These are phyloP conservation scores for Mormyrus iriodes DNA, from an alignment of 2,113 vertebrate species.

Conservation along the genomic window DNA sequence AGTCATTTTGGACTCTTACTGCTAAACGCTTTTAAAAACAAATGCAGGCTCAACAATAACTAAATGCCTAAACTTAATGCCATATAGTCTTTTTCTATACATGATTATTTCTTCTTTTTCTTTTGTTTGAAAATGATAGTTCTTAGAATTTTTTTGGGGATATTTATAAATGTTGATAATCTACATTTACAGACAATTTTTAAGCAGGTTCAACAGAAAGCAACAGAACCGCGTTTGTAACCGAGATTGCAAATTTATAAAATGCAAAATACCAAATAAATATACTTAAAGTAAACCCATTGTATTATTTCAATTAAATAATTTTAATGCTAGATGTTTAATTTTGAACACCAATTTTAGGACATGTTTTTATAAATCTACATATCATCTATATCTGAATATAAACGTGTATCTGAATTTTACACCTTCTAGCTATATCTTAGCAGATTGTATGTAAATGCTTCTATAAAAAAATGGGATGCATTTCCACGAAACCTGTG, in stretches of 20 bases:
- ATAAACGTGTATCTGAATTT: background rate
- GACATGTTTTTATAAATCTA: background rate
- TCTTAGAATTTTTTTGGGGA: background rate
- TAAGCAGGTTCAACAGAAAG: background rate
- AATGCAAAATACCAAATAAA: background rate
- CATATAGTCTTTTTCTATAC: background rate
- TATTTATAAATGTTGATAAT: background rate
- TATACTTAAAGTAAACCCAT: background rate
- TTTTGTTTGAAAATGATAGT: background rate
- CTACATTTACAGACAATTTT: background rate
- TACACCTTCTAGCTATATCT: background rate
- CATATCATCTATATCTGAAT: background rate
- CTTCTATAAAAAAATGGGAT: background rate
- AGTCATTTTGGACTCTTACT: background rate
- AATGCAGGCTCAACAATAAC: background rate
- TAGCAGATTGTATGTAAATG: background rate
- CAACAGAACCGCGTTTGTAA: background rate
- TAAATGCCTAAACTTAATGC: background rate
- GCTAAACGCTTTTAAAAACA: background rate
- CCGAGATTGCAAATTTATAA: background rate
- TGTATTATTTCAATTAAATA: background rate
- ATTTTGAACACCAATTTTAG: background rate
- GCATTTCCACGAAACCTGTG: background rate
- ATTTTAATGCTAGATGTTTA: background rate
- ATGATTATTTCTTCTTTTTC: background rate